Conservation (phyloP, 1,140 invertebrate species). For the Penaeus chinensis region DNA sequence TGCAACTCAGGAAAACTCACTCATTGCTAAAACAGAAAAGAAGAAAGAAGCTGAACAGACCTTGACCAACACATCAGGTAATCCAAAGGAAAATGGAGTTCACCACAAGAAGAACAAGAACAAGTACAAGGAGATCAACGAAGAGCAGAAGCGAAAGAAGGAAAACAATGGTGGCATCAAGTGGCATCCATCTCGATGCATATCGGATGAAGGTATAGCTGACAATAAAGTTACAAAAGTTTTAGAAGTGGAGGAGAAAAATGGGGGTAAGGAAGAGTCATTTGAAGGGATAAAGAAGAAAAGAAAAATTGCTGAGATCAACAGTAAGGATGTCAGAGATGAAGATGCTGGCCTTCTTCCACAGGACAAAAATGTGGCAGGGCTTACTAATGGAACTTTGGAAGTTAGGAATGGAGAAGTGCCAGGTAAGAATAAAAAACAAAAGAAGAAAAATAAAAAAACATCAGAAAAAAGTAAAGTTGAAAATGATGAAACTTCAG, state of each 20-base stretch:
- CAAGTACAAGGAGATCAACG: slow-evolving; percentile 14
- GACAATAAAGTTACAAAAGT: neutral
- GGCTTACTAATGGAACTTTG: too few species aligned
- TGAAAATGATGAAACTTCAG: too few species aligned
- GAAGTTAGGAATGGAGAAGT: too few species aligned
- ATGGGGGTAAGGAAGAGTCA: neutral
- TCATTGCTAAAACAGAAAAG: neutral
- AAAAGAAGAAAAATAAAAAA: too few species aligned
- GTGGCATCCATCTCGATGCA: neutral
- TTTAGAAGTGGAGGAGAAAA: neutral
- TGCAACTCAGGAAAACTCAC: too few species aligned
- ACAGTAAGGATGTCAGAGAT: neutral
- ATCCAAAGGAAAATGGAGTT: neutral
- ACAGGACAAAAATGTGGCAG: neutral
- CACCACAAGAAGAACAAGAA: neutral
- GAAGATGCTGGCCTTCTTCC: neutral
- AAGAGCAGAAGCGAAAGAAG: neutral
- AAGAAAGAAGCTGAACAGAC: neutral
- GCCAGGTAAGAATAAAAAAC: too few species aligned
- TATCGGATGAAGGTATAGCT: neutral
- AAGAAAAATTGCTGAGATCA: neutral
- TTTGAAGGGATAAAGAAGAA: neutral
- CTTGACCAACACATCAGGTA: neutral
- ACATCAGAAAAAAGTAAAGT: too few species aligned
- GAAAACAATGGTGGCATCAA: neutral